Evolutionary conservation across 37 sponge, comb jelly and placozoan genomes (phyloP).

Genomic region (Theonella swinhoei): DNA sequence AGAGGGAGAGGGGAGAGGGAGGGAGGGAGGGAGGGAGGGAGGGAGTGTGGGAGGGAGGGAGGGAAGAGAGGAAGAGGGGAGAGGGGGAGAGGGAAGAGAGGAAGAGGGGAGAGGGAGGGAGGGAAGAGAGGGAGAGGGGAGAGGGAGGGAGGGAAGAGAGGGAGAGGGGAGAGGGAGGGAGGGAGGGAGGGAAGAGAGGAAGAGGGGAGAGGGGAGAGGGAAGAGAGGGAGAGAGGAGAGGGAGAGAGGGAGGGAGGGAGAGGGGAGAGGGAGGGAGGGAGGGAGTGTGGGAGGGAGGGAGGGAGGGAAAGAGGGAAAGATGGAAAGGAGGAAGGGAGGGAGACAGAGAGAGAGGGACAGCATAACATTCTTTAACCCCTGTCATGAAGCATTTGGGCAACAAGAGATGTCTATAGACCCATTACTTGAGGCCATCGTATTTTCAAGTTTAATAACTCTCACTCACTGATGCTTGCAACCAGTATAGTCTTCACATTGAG

Average conservation of each 20-base stretch:
- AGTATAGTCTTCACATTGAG: neutral
- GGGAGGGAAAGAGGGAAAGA: neutral
- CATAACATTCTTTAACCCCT: no score
- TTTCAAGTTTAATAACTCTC: neutral
- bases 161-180: neutral
- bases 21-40: neutral
- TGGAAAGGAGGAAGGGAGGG: neutral
- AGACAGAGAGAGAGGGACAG: no score
- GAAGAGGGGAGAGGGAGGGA: neutral
- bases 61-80: neutral
- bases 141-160: constrained; percentile 1
- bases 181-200: neutral
- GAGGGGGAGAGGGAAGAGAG: constrained; percentile 4
- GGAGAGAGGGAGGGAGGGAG: neutral
- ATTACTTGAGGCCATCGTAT: neutral
- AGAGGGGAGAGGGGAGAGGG: neutral
- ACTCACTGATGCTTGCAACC: neutral
- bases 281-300: neutral
- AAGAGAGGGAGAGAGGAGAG: neutral
- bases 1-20: neutral
- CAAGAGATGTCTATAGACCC: neutral
- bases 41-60: no score
- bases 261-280: neutral
- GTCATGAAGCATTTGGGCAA: neutral
- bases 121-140: neutral